Base-by-base conservation (phyloP, 1,140 invertebrate species). In the Aphis craccivora region DNA sequence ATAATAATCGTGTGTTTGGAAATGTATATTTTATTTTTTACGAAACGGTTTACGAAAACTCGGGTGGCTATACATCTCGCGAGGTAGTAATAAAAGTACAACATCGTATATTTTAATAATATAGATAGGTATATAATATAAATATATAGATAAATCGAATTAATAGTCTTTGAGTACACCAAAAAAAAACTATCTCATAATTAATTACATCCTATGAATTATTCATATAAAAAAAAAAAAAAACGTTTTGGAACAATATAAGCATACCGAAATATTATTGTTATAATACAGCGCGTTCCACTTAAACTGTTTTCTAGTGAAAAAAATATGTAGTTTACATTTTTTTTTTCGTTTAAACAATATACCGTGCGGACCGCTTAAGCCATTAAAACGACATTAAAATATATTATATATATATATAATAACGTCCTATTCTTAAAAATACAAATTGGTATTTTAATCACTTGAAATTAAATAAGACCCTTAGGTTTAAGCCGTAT, bases 381-480 rank as follows among this genome's bases (percentile, higher is more conserved):
- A 30, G 35, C 30, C 88, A 55, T 90, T 90, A 90, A 55, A 55
- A 90, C n/a, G 14, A 55, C 88, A 90, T 90, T 90, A 90, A 37
- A 76, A 76, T 76, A 20, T 76, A 76, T n/a, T n/a, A 76, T 76
- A n/a, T 40, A 76, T 76, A n/a, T 40, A 1, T 76, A 76, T n/a
- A 88, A 88, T n/a, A 51, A 51, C 86, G 86, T 88, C n/a, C 35
- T 90, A 20, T 90, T 55, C 35, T 90, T 14, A 55, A 55, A 35
- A 90, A 55, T 90, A 90, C n/a, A 90, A 90, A 90, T 90, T 55
- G 87, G 87, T 89, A 55, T 89, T 90, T 90, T 90, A 90, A 90
- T 90, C 88, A 55, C 51, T 90, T 90, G 20, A 90, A 90, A 55
- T 90, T 90, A 90, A 90, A 90, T 18, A 40, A 55, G 22, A 53